Evolutionary conservation across 2,113 vertebrate species (phyloP).

Genomic region (Mellivora capensis): DNA sequence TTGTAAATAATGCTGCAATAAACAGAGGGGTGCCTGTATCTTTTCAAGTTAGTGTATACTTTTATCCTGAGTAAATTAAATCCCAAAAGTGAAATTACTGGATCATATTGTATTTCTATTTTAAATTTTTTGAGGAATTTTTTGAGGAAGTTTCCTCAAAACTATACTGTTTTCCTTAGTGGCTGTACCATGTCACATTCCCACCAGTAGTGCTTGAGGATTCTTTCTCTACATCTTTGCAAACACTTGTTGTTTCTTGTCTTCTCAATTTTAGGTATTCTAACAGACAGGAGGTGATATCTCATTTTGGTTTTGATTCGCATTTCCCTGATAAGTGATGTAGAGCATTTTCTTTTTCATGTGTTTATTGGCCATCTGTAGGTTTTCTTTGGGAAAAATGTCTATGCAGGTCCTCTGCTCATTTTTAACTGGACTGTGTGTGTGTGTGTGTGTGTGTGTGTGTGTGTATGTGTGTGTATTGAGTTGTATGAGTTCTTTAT

Average conservation of each 20-base stretch:
- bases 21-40: background rate
- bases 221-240: background rate
- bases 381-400: background rate
- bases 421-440: background rate
- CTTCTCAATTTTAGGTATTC: background rate
- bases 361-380: background rate
- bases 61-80: background rate
- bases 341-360: background rate
- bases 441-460: background rate
- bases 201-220: background rate
- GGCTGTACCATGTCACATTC: background rate
- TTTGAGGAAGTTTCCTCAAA: too few relatives aligned
- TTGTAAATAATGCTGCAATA: background rate
- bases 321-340: background rate
- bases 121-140: background rate
- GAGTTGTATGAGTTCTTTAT: background rate
- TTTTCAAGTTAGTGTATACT: background rate
- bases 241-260: background rate
- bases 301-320: background rate
- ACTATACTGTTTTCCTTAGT: background rate
- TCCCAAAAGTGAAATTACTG: background rate
- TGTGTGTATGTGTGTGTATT: background rate
- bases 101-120: background rate
- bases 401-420: background rate
- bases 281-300: background rate